phyloP scores from a whole-genome alignment of 1,140 invertebrate species.

The Halyomorpha halys region DNA sequence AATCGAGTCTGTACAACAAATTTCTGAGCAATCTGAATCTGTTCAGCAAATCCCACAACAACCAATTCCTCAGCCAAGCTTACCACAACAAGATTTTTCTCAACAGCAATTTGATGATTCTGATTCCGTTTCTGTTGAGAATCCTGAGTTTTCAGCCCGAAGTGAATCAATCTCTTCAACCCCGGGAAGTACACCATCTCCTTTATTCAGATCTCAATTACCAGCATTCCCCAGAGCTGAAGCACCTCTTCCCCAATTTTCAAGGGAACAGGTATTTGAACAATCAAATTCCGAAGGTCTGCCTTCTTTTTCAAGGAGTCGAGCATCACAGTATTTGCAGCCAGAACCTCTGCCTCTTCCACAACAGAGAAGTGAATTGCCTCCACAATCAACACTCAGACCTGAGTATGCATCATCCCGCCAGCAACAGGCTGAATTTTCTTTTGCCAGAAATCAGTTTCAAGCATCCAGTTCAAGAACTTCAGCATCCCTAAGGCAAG shows the following conservation, averaged over 20 bases:
- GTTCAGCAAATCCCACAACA: conserved; percentile 21
- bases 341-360: neutral
- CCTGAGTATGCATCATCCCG: neutral
- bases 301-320: too few species aligned
- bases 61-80: conserved; percentile 11
- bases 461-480: neutral
- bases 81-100: conserved; percentile 23
- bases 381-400: neutral
- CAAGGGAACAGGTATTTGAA: too few species aligned
- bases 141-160: conserved; percentile 25
- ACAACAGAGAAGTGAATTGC: neutral
- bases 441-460: neutral
- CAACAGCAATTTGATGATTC: conserved; percentile 27
- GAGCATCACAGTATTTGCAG: neutral
- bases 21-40: conserved; percentile 15
- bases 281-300: too few species aligned
- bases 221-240: too few species aligned
- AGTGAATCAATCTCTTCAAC: neutral
- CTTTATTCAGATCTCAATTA: too few species aligned
- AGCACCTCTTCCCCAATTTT: too few species aligned
- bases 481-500: neutral
- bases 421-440: conserved; percentile 6
- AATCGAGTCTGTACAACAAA: conserved; percentile 4
- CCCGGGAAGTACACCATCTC: neutral
- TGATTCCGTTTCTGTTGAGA: conserved; percentile 26